Evolutionary conservation across 2,888 invertebrate species (phyloP), one percentile per base, ranked within the genome.

Genomic region (Drosophila siamana): DNA sequence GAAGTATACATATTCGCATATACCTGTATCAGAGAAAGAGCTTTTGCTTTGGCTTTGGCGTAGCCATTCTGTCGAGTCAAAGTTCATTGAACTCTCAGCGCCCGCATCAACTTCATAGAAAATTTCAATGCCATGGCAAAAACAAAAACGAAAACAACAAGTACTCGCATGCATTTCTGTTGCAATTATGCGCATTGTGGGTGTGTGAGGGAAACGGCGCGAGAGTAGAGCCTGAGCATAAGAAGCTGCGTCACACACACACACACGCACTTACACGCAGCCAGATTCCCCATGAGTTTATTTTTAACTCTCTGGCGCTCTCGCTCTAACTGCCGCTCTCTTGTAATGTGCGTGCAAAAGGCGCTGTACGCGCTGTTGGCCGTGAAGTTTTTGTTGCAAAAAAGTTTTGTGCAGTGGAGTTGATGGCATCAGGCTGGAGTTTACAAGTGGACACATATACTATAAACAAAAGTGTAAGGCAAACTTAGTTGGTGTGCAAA

Each of bases 101-200:
- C 69, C 79, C 85, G 87, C 82, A 73, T 78, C 79, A 83, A 74
- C 81, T 79, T 82, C 85, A 86, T 82, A 78, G 89, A 76, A 84
- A 80, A 80, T 88, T 88, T 90, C 91, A 90, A 90, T 90, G 90
- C 90, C 90, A 90, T 73, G 86, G 76, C 73, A 77, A 81, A 78
- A 65, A 26, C 26, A 26, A 26, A 60, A 46, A 50, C 50, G 41
- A 33, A 26, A 54, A 44, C 44, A 60, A 36, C 52, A 47, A 48
- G 26, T 26, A 56, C 43, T 46, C 44, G 52, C 55, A 52, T 61
- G 68, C 66, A 65, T 62, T 66, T 68, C 57, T 65, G 47, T 55
- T 67, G 80, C 78, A 80, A 87, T 85, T 85, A 85, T 80, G 70
- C 66, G 61, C 64, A 55, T 55, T 61, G 75, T 75, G 72, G 68